Base-by-base conservation (phyloP, 2,888 invertebrate genomes). In the Ernsta delagoae region DNA sequence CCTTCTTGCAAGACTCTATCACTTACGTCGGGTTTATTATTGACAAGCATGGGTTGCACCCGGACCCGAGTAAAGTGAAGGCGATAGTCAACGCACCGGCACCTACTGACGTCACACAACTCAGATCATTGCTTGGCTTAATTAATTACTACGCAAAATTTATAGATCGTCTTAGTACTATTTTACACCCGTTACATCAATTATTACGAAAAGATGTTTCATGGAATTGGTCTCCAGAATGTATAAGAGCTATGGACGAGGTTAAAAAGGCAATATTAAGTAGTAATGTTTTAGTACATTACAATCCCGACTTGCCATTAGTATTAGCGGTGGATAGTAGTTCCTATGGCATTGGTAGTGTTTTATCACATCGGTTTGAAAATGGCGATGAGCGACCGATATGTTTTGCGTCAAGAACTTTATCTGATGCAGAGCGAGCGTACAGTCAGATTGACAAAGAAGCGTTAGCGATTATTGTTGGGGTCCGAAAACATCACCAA, bases 361-460 rank as follows among this genome's bases (percentile, higher is more conserved):
- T 76, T 5, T 69, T 79, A 4, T 43, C 75, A 16, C 78, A 77
- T 66, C 72, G 50, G 5, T 59, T 60, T 1, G 57, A 34, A 6
- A 66, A 48, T 60, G 75, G 74, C 70, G 48, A 16, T 34, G 76
- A 77, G 70, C 75, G 75, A 7, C 75, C 76, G 5, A 70, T 78
- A 1, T 74, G 74, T 0, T 80, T 73, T 56, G 74, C 70, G 6
- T 78, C 77, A 3, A 71, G 77, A 7, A 70, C 75, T 0, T 70
- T 79, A 0, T 72, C 70, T 0, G 65, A 39, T 5, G 73, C 76
- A 0, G 78, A 80, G 59, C 73, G 73, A 24, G 72, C 74, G 9
- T 80, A 81, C 45, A 70, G 72, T 36, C 74, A 74, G 48, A 54
- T 78, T 6, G 75, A 79, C 48, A 74, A 73, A 45, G 78, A 78